Evolutionary conservation across 1,140 invertebrate species (phyloP), one percentile per base, ranked within the genome.

Genomic region (Nephotettix cincticeps): DNA sequence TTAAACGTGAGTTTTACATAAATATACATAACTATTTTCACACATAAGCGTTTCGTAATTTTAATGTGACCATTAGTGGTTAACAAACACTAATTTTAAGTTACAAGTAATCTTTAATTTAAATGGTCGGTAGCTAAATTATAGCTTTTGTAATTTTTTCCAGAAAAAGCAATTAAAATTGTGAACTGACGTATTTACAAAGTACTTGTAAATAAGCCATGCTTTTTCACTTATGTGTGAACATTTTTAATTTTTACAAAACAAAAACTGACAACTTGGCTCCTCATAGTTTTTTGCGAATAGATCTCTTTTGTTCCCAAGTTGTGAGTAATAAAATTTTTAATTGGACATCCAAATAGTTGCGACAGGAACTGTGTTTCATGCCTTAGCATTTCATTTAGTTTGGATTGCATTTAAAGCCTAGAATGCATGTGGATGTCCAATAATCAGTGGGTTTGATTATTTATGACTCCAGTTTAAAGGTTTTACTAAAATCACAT

Each of bases 311-410:
- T n/a, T n/a, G n/a, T 28, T 61, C 9, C 4, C 3, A 27, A 51
- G 21, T 51, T 19, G 17, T 51, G 47, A 19, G 21, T n/a, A 6
- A 61, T 14, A 27, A 4, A 27, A 61, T 9, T 61, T 14, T 11
- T 25, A 25, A 23, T 28, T 61, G 23, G 56, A 11, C 25, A 14
- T 23, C 56, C 13, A 61, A 23, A 21, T 61, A 23, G 13, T 29
- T 6, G 14, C 11, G 25, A 25, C 56, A 61, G 23, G 56, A 25
- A 61, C 14, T 21, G 27, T 29, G 56, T 14, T 23, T 61, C 56
- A 61, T 61, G 56, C 56, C 56, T 61, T 61, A 61, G 56, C 21
- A 28, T 21, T 61, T 61, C 56, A 61, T 61, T 61, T 61, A 27
- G 25, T 14, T 61, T 61, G 56, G 23, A 27, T n/a, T 61, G 25